Evolutionary conservation across 2,797 vertebrate genomes (phyloP).

Genomic region (Scarus forsteni): DNA sequence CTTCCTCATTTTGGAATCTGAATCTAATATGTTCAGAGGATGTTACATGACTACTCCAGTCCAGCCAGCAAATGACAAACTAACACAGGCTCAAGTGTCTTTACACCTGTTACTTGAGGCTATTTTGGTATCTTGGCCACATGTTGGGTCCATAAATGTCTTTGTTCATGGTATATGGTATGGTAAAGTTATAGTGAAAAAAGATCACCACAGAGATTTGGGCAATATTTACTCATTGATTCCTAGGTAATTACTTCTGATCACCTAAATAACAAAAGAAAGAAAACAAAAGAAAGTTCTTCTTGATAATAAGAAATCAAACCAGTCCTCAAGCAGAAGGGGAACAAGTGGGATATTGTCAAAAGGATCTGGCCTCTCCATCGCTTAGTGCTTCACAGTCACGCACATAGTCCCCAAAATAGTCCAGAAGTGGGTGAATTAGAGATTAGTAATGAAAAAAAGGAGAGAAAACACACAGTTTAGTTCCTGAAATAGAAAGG

Average conservation of each 20-base stretch:
- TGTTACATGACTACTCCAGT: background rate
- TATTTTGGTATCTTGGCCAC: constrained; percentile 50
- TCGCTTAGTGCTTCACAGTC: constrained; percentile 36
- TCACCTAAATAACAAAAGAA: constrained; percentile 10
- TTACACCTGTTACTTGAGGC: constrained; percentile 53
- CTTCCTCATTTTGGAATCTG: constrained; percentile 26
- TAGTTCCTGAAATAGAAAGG: constrained; percentile 52
- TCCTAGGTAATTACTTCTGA: constrained; percentile 7
- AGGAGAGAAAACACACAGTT: constrained; percentile 19
- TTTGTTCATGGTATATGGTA: constrained; percentile 2
- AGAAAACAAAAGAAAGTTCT: background rate
- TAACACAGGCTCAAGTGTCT: constrained; percentile 53
- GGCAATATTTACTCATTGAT: constrained; percentile 2
- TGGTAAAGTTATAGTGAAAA: background rate
- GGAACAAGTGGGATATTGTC: constrained; percentile 62
- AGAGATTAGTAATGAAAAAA: constrained; percentile 39
- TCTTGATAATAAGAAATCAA: constrained; percentile 32
- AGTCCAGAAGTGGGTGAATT: constrained; percentile 54
- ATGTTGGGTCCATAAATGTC: constrained; percentile 39
- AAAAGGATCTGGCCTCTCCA: constrained; percentile 55
- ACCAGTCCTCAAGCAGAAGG: constrained; percentile 21
- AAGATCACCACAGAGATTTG: background rate
- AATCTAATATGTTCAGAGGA: constrained; percentile 27
- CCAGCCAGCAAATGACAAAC: constrained; percentile 25
- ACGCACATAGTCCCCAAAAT: constrained; percentile 47